A percentile compares a stretch with the other conserved stretches of the same genome.
phyloP scores from a whole-genome alignment of 1,140 invertebrate species.

The Arctopsyche grandis region DNA sequence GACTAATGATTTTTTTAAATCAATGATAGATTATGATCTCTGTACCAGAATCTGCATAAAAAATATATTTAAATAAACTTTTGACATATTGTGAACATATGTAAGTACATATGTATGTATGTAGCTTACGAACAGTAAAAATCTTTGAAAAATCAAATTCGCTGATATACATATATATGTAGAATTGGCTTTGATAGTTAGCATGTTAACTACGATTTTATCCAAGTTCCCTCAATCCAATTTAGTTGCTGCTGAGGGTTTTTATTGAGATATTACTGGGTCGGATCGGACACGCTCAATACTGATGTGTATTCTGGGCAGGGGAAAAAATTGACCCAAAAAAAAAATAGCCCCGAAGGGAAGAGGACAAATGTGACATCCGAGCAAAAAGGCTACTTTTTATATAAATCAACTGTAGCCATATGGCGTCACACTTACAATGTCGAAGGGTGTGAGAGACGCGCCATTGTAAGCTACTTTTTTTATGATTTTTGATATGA shows the following conservation, averaged over 20 bases:
- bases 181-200: too few relatives aligned
- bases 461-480: constrained; percentile 48
- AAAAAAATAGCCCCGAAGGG: constrained; percentile 13
- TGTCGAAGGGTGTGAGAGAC: constrained; percentile 46
- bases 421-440: constrained; percentile 50
- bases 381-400: constrained; percentile 51
- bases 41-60: too few relatives aligned
- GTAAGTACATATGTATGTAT: not conserved
- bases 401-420: constrained; percentile 54
- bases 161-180: too few relatives aligned
- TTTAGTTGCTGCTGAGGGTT: constrained; percentile 2
- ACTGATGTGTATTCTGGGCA: not conserved
- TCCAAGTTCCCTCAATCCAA: not conserved
- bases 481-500: constrained; percentile 15
- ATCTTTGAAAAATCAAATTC: too few relatives aligned
- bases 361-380: constrained; percentile 48
- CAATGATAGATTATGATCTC: too few relatives aligned
- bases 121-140: too few relatives aligned
- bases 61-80: too few relatives aligned
- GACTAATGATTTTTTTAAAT: too few relatives aligned
- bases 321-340: constrained; percentile 21
- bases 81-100: too few relatives aligned
- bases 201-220: too few relatives aligned
- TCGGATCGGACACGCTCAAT: constrained; percentile 37
- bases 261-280: constrained; percentile 49